Evolutionary conservation across 1,140 invertebrate species (phyloP).

Genomic region (Polypedilum pembai): DNA sequence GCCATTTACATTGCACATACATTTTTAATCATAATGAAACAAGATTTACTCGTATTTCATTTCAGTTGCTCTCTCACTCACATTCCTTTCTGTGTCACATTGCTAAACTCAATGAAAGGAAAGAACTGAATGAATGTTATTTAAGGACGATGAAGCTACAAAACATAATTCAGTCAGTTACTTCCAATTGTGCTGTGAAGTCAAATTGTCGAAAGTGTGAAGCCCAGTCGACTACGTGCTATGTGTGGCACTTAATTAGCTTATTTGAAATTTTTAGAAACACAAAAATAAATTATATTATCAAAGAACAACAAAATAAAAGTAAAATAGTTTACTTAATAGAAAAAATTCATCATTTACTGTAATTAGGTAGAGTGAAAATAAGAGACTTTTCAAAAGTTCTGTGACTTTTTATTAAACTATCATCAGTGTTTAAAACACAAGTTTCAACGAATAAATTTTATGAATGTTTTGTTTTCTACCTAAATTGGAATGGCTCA

Average conservation of each 20-base stretch:
- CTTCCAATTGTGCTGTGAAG: background rate
- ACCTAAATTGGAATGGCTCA: no score
- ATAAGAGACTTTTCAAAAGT: background rate
- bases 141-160: background rate
- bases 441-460: no score
- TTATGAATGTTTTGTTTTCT: background rate
- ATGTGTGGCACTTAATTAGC: background rate
- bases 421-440: background rate
- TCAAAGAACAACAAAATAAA: background rate
- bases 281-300: background rate
- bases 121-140: background rate
- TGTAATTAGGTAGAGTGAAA: background rate
- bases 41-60: background rate
- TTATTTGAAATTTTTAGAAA: background rate
- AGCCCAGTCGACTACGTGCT: background rate
- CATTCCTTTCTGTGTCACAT: background rate
- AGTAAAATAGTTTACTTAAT: background rate
- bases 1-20: constrained; percentile 20
- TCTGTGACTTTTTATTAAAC: constrained; percentile 10
- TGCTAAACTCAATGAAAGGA: background rate
- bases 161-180: background rate
- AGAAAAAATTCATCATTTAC: background rate
- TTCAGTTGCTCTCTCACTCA: no score
- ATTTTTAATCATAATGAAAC: constrained; percentile 25
- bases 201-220: no score